A percentile compares a stretch with the other conserved stretches of the same genome.
phyloP scores from a whole-genome alignment of 2,113 vertebrate species.

The Megaceryle maxima region DNA sequence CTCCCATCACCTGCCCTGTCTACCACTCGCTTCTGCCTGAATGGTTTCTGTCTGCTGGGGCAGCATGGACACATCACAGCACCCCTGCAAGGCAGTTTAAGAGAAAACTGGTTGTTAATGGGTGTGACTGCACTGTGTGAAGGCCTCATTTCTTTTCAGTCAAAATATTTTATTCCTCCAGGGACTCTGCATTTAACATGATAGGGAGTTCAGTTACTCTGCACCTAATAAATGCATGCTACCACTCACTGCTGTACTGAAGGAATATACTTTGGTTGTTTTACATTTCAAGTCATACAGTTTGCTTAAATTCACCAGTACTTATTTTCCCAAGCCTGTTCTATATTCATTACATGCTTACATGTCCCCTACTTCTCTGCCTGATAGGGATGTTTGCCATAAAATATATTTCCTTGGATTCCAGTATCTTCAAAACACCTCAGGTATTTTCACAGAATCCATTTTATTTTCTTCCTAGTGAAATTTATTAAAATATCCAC shows the following conservation, averaged over 20 bases:
- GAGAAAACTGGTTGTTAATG: neutral
- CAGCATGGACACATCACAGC: neutral
- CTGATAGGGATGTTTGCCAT: neutral
- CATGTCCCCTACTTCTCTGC: neutral
- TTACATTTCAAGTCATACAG: neutral
- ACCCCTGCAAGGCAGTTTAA: neutral
- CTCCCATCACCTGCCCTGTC: neutral
- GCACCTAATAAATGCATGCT: neutral
- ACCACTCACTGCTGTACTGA: neutral
- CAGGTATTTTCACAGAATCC: conserved; percentile 25
- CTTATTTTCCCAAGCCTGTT: conserved; percentile 14
- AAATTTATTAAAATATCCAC: conserved; percentile 55
- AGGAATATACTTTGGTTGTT: conserved; percentile 2
- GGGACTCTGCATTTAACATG: neutral
- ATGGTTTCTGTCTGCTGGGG: neutral
- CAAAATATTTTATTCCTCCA: neutral
- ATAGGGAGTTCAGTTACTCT: neutral
- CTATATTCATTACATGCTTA: conserved; percentile 24
- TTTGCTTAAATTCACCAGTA: conserved; percentile 4
- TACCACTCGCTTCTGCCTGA: no score
- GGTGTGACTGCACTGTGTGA: neutral
- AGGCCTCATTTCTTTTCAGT: neutral
- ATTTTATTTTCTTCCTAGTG: conserved; percentile 51
- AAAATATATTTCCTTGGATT: conserved; percentile 26
- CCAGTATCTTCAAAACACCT: conserved; percentile 45